Base-by-base conservation (phyloP, 2,797 vertebrate species). In the Chaetophractus vellerosus region DNA sequence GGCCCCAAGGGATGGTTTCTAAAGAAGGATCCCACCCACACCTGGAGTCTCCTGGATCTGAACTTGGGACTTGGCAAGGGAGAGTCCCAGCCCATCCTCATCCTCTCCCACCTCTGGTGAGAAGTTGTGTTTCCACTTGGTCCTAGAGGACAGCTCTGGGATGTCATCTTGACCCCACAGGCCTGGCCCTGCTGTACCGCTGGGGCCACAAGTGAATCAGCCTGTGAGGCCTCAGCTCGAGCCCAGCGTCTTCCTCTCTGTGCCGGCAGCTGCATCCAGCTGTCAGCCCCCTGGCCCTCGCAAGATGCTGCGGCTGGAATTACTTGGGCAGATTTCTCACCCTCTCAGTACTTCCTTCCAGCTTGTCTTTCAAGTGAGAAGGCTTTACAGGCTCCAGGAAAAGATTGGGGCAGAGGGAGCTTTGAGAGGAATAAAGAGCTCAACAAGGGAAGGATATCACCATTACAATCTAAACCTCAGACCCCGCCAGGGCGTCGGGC, bases 311-410 rank as follows among this genome's bases (percentile, higher is more conserved):
- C 33, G 63, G 55, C 50, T 87, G 59, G 57, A 64, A 79, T 82
- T 93, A 66, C 92, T 69, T 2, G 24, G 52, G 94, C 28, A 33
- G 82, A 71, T 78, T 83, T 91, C 95, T 90, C 78, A 52, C 84
- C 55, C 82, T 86, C 75, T 84, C 28, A 18, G 68, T 36, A n/a
- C 59, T 93, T 66, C 72, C 82, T 91, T 86, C 80, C 80, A 86
- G 48, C 84, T 18, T 31, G 18, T 87, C 91, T 92, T 64, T 88
- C 59, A 63, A 90, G 64, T 28, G 66, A 82, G 93, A 87, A 87
- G 80, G 12, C 75, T 61, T 68, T 66, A 23, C 52, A 87, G 76
- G 52, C 91, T 92, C 76, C 72, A 4, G 64, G 50, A 86, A 71
- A 55, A 52, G 69, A 8, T 19, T 24, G 64, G 21, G 74, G 82